These are phyloP conservation scores for Sterrhoptilus dennistouni DNA, from an alignment of 2,113 vertebrate species.

Conservation along the genomic window DNA sequence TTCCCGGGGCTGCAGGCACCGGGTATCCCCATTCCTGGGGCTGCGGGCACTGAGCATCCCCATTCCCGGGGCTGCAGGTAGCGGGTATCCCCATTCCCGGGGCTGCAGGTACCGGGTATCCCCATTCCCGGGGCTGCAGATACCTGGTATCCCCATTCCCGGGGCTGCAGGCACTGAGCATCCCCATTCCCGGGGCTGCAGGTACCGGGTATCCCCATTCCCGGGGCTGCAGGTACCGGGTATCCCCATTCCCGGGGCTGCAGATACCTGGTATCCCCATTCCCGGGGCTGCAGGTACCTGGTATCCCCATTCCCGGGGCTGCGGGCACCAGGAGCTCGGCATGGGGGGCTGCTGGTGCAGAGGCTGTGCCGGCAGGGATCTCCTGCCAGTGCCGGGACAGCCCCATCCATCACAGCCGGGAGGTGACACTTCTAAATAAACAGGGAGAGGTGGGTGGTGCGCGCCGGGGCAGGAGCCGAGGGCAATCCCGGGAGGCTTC, in stretches of 20 bases:
- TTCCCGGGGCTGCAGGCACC: neutral
- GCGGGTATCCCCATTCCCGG: neutral
- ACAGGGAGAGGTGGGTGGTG: conserved; percentile 39
- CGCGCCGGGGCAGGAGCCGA: neutral
- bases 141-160: neutral
- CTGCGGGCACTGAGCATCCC: neutral
- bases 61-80: neutral
- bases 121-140: neutral
- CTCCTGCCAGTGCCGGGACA: neutral
- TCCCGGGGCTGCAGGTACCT: neutral
- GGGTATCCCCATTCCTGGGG: neutral
- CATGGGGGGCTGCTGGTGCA: neutral
- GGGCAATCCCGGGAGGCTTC: neutral
- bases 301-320: neutral
- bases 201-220: neutral
- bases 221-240: neutral
- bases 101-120: neutral
- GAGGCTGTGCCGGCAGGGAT: neutral
- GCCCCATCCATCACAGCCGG: neutral
- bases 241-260: neutral
- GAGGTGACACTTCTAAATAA: conserved; percentile 38
- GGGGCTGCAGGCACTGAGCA: neutral
- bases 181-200: neutral
- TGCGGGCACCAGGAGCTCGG: neutral
- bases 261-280: neutral